These are phyloP conservation scores for Platygyra sinensis DNA, from an alignment of 64 coral and sea anemone genomes.

Conservation along the genomic window DNA sequence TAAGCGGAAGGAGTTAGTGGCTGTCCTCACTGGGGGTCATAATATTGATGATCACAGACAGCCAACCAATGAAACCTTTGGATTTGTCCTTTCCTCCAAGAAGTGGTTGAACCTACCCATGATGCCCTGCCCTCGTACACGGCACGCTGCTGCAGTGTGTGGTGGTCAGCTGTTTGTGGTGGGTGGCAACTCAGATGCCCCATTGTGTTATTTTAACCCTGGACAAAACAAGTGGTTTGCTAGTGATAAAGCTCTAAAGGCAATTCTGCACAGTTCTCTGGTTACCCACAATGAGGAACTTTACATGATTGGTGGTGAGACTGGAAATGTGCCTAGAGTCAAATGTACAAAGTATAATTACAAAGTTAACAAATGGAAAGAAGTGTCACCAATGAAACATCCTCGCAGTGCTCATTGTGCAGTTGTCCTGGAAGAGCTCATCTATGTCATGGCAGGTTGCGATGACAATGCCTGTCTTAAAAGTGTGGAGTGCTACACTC, in stretches of 20 bases:
- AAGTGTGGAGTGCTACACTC: constrained; percentile 14
- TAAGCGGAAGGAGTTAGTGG: background rate
- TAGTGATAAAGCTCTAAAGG: background rate
- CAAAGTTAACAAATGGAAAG: constrained; percentile 25
- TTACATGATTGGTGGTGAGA: constrained; percentile 27
- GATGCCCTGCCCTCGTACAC: background rate
- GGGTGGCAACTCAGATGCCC: background rate
- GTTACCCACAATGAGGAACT: constrained; percentile 13
- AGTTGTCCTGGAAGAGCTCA: background rate
- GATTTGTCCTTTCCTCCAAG: background rate
- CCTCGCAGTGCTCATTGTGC: constrained; percentile 20
- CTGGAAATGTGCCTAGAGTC: background rate
- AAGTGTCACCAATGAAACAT: constrained; percentile 20
- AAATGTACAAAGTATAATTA: background rate
- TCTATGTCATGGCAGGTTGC: constrained; percentile 23
- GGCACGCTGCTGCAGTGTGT: constrained; percentile 36
- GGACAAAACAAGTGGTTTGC: background rate
- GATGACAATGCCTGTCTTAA: background rate
- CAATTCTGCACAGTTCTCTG: background rate
- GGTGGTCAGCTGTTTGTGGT: constrained; percentile 20
- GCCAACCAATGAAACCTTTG: background rate
- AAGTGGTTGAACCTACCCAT: background rate
- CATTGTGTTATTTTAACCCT: background rate
- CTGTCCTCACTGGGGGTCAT: background rate
- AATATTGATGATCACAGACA: no score